Base-by-base conservation (phyloP, 2,888 invertebrate genomes). In the Polymixis flavicincta region DNA sequence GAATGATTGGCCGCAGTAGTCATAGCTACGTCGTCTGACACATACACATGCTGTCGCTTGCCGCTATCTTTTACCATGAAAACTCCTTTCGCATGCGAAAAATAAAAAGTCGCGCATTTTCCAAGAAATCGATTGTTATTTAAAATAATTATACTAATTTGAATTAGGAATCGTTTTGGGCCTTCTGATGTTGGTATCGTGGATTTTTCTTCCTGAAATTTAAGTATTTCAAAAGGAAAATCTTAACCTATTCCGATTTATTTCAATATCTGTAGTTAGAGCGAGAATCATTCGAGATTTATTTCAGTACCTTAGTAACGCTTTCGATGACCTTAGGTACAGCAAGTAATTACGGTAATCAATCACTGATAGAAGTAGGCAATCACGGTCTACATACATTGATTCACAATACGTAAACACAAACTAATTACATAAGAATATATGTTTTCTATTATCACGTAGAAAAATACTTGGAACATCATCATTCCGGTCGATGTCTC, bases 1-100 rank as follows among this genome's bases (percentile, higher is more conserved):
- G 93, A 89, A 93, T 93, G 92, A 94, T 93, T 95, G 91, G 92
- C 85, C 84, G 82, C 89, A 87, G 91, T 91, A 90, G 92, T 92
- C 93, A 92, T 92, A 92, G 91, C 90, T 92, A 92, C 92, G 82
- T 82, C 73, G 61, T 32, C 55, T 78, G 78, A 65, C 76, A 80
- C 71, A 70, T 66, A 65, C 76, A 80, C 71, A 70, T 66, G 76
- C 82, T 71, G 57, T 67, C 32, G 42, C 60, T 76, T 67, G 55
- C 78, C 45, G 70, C 54, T 61, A 55, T 57, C 74, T 42, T 37
- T 17, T 73, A 85, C 74, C 66, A 87, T 8, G 45, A 42, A 68
- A 80, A 71, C 78, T 83, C 72, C 61, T 67, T 83, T 64, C 2
- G 13, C 32, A 52, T 73, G 19, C 32, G 9, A 52, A 63, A 65